Evolutionary conservation across 2,888 invertebrate species (phyloP), one percentile per base, ranked within the genome.

Genomic region (Polia nebulosa): DNA sequence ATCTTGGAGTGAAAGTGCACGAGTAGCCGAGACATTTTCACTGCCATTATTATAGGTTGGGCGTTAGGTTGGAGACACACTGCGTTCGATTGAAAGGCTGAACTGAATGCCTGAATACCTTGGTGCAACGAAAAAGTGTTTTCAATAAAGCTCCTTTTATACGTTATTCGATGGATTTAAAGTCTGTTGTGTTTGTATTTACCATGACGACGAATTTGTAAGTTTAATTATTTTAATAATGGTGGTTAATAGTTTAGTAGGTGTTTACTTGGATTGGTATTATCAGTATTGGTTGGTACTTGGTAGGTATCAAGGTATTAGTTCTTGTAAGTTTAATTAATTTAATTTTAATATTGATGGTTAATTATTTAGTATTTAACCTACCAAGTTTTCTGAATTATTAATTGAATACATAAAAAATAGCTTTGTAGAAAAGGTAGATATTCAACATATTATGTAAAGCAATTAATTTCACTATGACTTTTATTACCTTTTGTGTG

Each of bases 1-100:
- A 87, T 80, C 59, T 69, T 62, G 25, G 13, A 88, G 91, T 86
- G 91, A 92, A 92, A 91, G 92, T 91, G 71, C 29, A 74, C 83
- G 82, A 87, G 61, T 65, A 71, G 69, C 27, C 84, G 83, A 86
- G 78, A 75, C 58, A 85, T 87, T 88, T 89, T 86, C 87, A 81
- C 88, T 82, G 78, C 75, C 80, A 84, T 85, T 88, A 86, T 77
- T 72, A 74, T 64, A 76, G 70, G 63, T 69, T 49, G 57, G 56
- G 53, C 45, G 62, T 82, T 81, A 88, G 79, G 87, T 64, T 74
- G n/a, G 75, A 22, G 32, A 29, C 76, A 85, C 76, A 86, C 81
- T 41, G 25, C 17, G 44, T 3, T 27, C 8, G 5, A 41, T 55
- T 41, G 11, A 45, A 29, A 49, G n/a, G 32, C 8, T 20, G n/a